Evolutionary conservation across 2,113 vertebrate species (phyloP).

Genomic region (Sakesphorus luctuosus): DNA sequence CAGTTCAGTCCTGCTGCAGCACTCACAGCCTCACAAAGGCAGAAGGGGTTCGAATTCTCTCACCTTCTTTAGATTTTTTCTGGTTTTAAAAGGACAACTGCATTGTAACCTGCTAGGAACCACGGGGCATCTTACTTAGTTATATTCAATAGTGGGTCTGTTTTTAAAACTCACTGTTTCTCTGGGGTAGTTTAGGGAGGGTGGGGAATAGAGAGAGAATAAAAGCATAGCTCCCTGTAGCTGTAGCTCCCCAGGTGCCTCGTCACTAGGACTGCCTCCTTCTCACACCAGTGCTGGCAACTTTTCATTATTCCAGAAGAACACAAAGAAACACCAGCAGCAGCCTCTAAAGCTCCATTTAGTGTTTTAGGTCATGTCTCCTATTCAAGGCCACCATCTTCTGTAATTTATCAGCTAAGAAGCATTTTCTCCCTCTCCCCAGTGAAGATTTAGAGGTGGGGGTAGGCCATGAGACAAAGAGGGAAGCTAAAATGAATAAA

Average conservation of each 20-base stretch:
- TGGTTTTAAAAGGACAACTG: conserved; percentile 59
- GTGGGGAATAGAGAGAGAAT: conserved; percentile 14
- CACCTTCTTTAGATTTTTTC: conserved; percentile 15
- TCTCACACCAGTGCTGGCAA: conserved; percentile 29
- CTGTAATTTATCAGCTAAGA: conserved; percentile 58
- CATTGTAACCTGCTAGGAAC: conserved; percentile 59
- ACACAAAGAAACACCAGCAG: background rate
- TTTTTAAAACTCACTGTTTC: conserved; percentile 59
- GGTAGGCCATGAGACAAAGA: conserved; percentile 15
- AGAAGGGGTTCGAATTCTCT: conserved; percentile 58
- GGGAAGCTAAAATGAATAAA: conserved; percentile 71
- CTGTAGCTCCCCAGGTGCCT: conserved; percentile 29
- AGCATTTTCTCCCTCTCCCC: conserved; percentile 59
- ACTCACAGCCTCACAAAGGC: conserved; percentile 44
- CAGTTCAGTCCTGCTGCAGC: conserved; percentile 64
- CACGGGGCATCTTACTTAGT: conserved; percentile 43
- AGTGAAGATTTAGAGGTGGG: conserved; percentile 35
- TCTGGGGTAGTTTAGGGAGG: conserved; percentile 10
- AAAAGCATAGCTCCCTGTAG: conserved; percentile 49
- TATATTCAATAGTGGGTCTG: conserved; percentile 38
- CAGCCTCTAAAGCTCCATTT: conserved; percentile 38
- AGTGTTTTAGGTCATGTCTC: conserved; percentile 52
- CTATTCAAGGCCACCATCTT: conserved; percentile 41
- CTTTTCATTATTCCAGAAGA: background rate
- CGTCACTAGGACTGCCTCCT: background rate